These are phyloP conservation scores for Drosophila lacicola DNA, from an alignment of 2,888 invertebrate genomes.

Conservation along the genomic window DNA sequence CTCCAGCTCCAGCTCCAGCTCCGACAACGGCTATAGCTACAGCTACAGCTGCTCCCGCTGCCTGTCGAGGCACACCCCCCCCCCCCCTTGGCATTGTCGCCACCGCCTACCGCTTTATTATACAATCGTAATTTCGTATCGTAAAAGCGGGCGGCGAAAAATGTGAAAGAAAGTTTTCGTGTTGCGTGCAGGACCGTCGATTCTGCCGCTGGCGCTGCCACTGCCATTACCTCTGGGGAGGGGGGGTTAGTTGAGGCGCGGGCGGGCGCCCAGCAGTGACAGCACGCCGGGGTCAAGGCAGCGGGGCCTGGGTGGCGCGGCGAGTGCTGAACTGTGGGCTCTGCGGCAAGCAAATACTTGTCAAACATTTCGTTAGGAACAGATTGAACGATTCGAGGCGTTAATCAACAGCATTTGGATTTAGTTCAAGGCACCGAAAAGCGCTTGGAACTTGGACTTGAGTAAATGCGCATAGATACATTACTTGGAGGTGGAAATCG, in stretches of 20 bases:
- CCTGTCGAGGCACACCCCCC: background rate
- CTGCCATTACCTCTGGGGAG: background rate
- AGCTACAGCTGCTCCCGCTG: constrained; percentile 17
- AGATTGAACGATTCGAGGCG: constrained; percentile 54
- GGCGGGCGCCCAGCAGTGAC: constrained; percentile 10
- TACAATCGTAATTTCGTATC: constrained; percentile 78
- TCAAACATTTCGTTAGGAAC: constrained; percentile 43
- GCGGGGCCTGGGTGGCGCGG: background rate
- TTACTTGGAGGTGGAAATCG: too few species aligned
- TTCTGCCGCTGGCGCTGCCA: constrained; percentile 6
- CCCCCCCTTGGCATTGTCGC: background rate
- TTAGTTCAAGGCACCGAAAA: constrained; percentile 1
- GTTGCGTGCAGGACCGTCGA: constrained; percentile 68
- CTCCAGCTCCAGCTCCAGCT: constrained; percentile 14
- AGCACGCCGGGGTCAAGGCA: background rate
- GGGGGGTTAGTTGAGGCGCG: constrained; percentile 5
- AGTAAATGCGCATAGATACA: too few species aligned
- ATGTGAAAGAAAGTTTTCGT: constrained; percentile 74
- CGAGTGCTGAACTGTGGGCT: constrained; percentile 1
- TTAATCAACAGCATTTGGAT: constrained; percentile 46
- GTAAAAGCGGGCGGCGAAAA: constrained; percentile 74
- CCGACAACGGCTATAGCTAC: constrained; percentile 10
- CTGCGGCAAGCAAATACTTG: constrained; percentile 17
- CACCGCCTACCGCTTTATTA: constrained; percentile 65
- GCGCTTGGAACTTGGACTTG: too few species aligned